Evolutionary conservation across 2,888 invertebrate species (phyloP), one percentile per base, ranked within the genome.

Genomic region (Tortricodes alternella): DNA sequence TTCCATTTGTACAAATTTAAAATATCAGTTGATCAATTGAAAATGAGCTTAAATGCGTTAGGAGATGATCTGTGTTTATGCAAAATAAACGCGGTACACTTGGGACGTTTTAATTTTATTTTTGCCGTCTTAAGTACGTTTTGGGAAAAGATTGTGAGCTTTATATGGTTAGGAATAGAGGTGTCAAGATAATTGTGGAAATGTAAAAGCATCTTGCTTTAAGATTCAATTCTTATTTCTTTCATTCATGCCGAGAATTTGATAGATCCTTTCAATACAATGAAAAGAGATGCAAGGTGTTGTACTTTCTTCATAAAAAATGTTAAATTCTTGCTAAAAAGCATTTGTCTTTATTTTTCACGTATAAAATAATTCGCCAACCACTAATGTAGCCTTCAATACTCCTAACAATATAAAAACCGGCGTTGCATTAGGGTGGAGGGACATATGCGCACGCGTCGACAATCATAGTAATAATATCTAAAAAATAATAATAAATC

Each of bases 401-500:
- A 86, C 89, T 87, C 89, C 85, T 67, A 82, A 73, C 62, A 66
- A 62, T 68, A 72, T 75, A 73, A 65, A 64, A 67, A 70, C 68
- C 76, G 18, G 37, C 44, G 27, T 44, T 44, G 44, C 44, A 82
- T 68, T 74, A 71, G 82, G 85, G 83, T 78, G 74, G 80, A 76
- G 76, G 80, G 89, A 83, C 89, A 89, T 89, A 87, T 89, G 90
- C 89, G 89, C 89, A 85, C 84, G 85, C 89, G 89, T 68, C 76
- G 68, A 77, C 86, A 87, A 88, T 88, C 88, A 85, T 78, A 81
- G 88, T 89, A 90, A 90, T 90, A 89, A 89, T 90, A 89, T 85
- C 88, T 87, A 89, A 89, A 90, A 89, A 90, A 89, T 89, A 89
- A 90, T 89, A 90, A 90, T 90, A 90, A 89, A 89, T 86, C 85